phyloP scores from a whole-genome alignment of 2,797 vertebrate species.

The Mionectes olivaceus region DNA sequence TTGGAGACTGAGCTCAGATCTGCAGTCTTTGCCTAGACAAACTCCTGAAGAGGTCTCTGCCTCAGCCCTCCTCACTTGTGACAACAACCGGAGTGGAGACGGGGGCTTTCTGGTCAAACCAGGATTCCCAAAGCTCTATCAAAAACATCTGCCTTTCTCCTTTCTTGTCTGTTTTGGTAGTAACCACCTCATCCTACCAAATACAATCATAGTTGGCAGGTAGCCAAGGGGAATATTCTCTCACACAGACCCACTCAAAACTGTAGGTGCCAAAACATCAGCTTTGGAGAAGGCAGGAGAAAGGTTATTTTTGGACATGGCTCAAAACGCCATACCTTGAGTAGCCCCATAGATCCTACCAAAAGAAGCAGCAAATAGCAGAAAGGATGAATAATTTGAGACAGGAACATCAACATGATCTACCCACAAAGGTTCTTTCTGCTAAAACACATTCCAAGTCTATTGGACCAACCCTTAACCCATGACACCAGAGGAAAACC shows the following conservation, averaged over 20 bases:
- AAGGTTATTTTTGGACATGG: background rate
- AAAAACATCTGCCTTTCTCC: background rate
- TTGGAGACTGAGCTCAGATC: accelerated
- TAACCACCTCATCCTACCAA: background rate
- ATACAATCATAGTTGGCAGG: background rate
- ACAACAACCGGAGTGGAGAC: background rate
- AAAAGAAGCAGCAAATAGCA: background rate
- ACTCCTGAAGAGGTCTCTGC: background rate
- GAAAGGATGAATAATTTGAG: background rate
- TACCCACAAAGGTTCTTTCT: background rate
- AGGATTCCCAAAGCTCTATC: background rate
- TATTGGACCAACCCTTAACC: background rate
- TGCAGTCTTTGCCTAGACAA: background rate
- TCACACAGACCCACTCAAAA: background rate
- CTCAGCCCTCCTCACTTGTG: background rate
- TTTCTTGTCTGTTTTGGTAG: background rate
- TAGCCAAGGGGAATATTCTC: background rate
- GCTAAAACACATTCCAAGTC: background rate
- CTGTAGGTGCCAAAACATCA: background rate
- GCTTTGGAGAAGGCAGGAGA: background rate
- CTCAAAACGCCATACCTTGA: background rate
- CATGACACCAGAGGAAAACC: background rate
- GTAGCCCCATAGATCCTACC: background rate
- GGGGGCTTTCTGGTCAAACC: background rate
- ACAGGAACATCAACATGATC: background rate